Percentiles rank a stretch among this genome's conserved stretches.
Evolutionary conservation across 2,113 vertebrate genomes (phyloP).

Genomic region (Dromas ardeola): DNA sequence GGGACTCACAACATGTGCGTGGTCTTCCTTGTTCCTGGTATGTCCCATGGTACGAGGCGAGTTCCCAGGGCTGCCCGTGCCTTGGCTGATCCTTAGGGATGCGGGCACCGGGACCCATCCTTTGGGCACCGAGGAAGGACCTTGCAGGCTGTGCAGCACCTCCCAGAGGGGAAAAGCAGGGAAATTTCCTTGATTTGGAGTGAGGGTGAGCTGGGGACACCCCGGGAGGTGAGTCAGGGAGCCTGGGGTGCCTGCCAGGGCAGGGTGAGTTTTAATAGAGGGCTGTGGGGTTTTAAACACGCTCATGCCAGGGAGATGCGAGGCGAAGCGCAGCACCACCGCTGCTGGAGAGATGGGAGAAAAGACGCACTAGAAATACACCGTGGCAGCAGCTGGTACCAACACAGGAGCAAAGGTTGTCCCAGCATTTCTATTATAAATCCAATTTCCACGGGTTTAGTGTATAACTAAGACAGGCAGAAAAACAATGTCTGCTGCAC

Average conservation of each 20-base stretch:
- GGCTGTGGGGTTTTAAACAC: background rate
- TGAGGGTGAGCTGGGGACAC: background rate
- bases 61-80: background rate
- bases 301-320: background rate
- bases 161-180: background rate
- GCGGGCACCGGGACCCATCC: background rate
- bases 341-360: background rate
- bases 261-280: background rate
- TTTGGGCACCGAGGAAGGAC: background rate
- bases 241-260: background rate
- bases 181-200: background rate
- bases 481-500: background rate
- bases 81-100: background rate
- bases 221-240: no score
- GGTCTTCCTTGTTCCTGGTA: background rate
- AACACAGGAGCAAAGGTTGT: background rate
- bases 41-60: fast-evolving
- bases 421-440: background rate
- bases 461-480: background rate
- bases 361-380: background rate
- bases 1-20: fast-evolving
- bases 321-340: background rate
- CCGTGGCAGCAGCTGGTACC: background rate
- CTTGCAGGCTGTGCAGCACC: background rate
- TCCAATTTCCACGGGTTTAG: background rate